These are phyloP conservation scores for Matsumyia berberina DNA, from an alignment of 2,888 invertebrate genomes.

Conservation along the genomic window DNA sequence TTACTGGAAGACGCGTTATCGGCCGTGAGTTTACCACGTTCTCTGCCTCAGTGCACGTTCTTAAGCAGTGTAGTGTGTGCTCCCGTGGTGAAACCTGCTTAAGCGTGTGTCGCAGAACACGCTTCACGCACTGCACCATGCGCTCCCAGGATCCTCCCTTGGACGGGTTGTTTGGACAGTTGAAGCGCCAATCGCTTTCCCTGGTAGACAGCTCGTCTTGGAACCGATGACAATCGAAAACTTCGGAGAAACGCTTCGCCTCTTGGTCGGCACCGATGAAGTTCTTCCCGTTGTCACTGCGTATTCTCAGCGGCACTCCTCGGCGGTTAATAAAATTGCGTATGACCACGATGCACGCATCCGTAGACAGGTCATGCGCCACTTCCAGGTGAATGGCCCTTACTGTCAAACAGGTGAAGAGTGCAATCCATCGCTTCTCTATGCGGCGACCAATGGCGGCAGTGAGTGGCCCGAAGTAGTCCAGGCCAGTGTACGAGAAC, in stretches of 20 bases:
- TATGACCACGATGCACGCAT: constrained; percentile 43
- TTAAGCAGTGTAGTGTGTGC: constrained; percentile 44
- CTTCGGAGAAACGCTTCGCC: constrained; percentile 31
- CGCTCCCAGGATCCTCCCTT: constrained; percentile 76
- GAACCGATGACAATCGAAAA: constrained; percentile 32
- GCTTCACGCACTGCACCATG: constrained; percentile 67
- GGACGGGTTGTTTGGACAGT: constrained; percentile 34
- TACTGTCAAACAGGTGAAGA: too few relatives aligned
- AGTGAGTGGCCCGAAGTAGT: too few relatives aligned
- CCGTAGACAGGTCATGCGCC: constrained; percentile 37
- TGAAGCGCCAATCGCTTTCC: constrained; percentile 32
- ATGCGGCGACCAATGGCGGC: too few relatives aligned
- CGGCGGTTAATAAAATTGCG: constrained; percentile 23
- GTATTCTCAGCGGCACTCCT: constrained; percentile 42
- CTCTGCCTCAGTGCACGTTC: constrained; percentile 37
- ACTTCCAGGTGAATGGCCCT: constrained; percentile 35
- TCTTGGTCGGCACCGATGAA: constrained; percentile 54
- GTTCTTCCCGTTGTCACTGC: constrained; percentile 63
- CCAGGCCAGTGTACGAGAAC: constrained; percentile 68
- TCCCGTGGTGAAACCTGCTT: constrained; percentile 67
- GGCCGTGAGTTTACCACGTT: constrained; percentile 41
- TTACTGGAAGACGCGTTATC: constrained; percentile 23
- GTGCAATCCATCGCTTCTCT: constrained; percentile 43
- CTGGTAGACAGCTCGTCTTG: constrained; percentile 33
- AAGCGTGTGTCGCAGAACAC: constrained; percentile 14